These are phyloP conservation scores for Scelioninae gen. 1 DNA, from an alignment of 2,888 invertebrate genomes.

Conservation along the genomic window DNA sequence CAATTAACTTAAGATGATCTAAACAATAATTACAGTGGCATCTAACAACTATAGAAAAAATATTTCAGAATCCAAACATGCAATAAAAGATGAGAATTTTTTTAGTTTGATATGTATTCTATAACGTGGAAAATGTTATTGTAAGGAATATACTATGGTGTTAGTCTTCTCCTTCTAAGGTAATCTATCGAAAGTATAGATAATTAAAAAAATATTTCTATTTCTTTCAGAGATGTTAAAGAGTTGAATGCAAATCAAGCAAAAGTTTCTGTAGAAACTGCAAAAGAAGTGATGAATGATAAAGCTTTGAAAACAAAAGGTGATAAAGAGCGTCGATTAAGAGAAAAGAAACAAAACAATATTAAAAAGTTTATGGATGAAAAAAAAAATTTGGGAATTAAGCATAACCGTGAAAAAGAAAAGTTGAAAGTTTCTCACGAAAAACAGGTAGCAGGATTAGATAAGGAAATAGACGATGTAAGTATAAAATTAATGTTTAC, in stretches of 20 bases:
- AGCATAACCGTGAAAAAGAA: conserved; percentile 86
- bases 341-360: conserved; percentile 88
- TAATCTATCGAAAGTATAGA: too few relatives aligned
- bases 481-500: conserved; percentile 59
- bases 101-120: too few relatives aligned
- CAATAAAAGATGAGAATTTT: too few relatives aligned
- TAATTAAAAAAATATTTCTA: not conserved
- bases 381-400: conserved; percentile 86
- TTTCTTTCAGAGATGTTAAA: conserved; percentile 86
- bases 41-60: too few relatives aligned
- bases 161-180: too few relatives aligned
- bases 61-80: too few relatives aligned
- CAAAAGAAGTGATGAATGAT: conserved; percentile 87
- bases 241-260: conserved; percentile 88
- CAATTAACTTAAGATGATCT: too few relatives aligned
- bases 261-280: conserved; percentile 88
- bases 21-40: too few relatives aligned
- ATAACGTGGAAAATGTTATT: too few relatives aligned
- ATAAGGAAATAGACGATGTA: conserved; percentile 84
- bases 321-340: conserved; percentile 87
- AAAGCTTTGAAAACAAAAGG: conserved; percentile 88
- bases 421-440: conserved; percentile 87
- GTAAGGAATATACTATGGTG: too few relatives aligned
- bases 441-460: conserved; percentile 85
- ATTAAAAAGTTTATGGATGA: conserved; percentile 88